Evolutionary conservation across 1,140 invertebrate species (phyloP).

Genomic region (Amphibalanus amphitrite): DNA sequence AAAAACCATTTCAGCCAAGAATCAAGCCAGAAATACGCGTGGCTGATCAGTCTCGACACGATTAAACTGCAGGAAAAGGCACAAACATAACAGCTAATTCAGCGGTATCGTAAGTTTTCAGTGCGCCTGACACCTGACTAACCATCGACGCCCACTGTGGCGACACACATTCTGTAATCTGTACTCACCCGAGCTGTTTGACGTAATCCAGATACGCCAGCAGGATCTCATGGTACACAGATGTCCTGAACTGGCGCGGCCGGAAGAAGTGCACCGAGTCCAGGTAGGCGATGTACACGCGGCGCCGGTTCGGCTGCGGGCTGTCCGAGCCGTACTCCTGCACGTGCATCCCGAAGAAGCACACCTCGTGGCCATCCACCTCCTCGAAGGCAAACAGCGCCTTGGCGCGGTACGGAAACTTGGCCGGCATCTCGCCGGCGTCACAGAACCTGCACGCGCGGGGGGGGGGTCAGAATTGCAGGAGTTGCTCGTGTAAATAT

Average conservation of each 20-base stretch:
- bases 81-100: no score
- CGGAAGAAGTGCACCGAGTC: constrained; percentile 99
- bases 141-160: no score
- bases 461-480: no score
- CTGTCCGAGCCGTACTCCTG: constrained; percentile 99
- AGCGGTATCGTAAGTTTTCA: no score
- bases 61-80: no score
- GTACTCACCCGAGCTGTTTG: constrained; percentile 68
- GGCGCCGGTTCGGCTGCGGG: constrained; percentile 79
- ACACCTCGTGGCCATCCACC: constrained; percentile 93
- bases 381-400: constrained; percentile 99
- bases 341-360: constrained; percentile 99
- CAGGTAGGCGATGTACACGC: constrained; percentile 98
- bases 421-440: constrained; percentile 65
- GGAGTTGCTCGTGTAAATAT: no score
- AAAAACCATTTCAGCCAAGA: no score
- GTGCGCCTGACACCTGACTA: no score
- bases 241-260: constrained; percentile 87
- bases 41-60: no score
- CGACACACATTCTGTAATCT: no score
- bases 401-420: constrained; percentile 94
- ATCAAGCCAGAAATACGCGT: no score
- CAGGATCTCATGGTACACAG: constrained; percentile 98
- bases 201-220: constrained; percentile 98
- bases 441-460: constrained; percentile 71